Evolutionary conservation across 1,140 invertebrate species (phyloP).

Genomic region (Carcinoscorpius rotundicauda): DNA sequence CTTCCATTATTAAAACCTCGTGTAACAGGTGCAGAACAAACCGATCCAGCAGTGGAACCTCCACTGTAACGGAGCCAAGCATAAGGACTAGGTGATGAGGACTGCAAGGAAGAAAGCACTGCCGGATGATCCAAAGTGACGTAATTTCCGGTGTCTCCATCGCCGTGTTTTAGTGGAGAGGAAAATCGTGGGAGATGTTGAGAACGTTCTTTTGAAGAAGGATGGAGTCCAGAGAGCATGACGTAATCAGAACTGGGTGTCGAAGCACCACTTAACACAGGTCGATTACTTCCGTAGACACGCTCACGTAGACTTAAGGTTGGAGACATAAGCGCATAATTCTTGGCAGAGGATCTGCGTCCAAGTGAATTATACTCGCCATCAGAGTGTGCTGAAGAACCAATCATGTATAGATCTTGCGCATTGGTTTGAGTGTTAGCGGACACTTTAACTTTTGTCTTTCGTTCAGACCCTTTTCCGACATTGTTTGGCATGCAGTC

Average conservation of each 20-base stretch:
- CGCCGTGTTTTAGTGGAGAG: background rate
- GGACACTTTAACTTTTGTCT: constrained; percentile 56
- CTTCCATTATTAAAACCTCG: no score
- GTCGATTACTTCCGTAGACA: constrained; percentile 27
- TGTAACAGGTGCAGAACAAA: no score
- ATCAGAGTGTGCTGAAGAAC: constrained; percentile 9
- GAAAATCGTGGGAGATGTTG: constrained; percentile 6
- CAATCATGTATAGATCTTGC: constrained; percentile 9
- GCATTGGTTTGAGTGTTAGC: constrained; percentile 71
- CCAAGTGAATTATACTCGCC: constrained; percentile 19
- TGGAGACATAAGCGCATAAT: constrained; percentile 13
- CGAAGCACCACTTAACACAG: constrained; percentile 8
- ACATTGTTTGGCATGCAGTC: no score
- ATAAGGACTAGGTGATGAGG: constrained; percentile 34
- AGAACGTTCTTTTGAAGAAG: background rate
- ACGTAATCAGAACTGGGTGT: constrained; percentile 15
- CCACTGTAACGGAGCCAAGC: constrained; percentile 41
- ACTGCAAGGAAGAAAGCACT: constrained; percentile 5
- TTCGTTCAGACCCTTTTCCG: constrained; percentile 15
- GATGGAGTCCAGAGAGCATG: constrained; percentile 1
- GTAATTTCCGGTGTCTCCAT: constrained; percentile 29
- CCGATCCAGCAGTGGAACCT: no score
- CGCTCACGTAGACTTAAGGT: constrained; percentile 21
- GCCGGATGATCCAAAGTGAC: constrained; percentile 23
- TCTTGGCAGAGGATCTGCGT: constrained; percentile 9